Base-by-base conservation (phyloP, 2,797 vertebrate species). In the Synaphobranchus kaupii region DNA sequence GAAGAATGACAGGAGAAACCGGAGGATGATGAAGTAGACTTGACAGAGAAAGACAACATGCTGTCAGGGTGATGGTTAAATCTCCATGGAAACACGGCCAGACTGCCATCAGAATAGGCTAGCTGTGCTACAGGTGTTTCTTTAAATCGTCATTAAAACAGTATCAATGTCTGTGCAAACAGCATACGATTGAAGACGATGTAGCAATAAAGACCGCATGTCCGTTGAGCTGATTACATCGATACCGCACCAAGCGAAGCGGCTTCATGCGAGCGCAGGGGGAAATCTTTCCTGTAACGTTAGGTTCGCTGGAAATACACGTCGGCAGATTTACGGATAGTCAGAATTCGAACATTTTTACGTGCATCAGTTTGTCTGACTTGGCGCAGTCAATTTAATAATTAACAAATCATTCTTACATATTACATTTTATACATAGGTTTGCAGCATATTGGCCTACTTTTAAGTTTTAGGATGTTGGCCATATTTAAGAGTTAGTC, bases 81-180 rank as follows among this genome's bases (percentile, higher is more conserved):
- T 81, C 78, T 81, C 78, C 78, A 81, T 48, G 78, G 78, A 81
- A 81, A 81, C 78, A 81, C 78, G 44, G 47, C 2, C 78, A 81
- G 17, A 25, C 44, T 50, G 20, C 13, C 44, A n/a, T 7, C 20
- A 81, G 20, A 4, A 39, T 7, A 39, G 39, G 39, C 39, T 39
- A 78, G 68, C 68, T 31, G 6, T 25, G 78, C 22, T 50, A 81
- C 47, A 81, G 44, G 44, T 81, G 78, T 9, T 66, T 66, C 4
- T 20, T 56, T 56, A 56, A 56, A 56, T 56, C n/a, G 12, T 71
- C 7, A 31, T 71, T 66, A 66, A 6, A n/a, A 28, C 10, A 31
- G 12, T 71, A 13, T 39, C 8, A 13, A 15, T 10, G n/a, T 71
- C 22, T 13, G 66, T 71, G 66, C n/a, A 10, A 28, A 68, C n/a